Percentiles rank a stretch among this genome's conserved stretches.
phyloP scores from a whole-genome alignment of 2,113 vertebrate genomes.

The Fregata magnificens region DNA sequence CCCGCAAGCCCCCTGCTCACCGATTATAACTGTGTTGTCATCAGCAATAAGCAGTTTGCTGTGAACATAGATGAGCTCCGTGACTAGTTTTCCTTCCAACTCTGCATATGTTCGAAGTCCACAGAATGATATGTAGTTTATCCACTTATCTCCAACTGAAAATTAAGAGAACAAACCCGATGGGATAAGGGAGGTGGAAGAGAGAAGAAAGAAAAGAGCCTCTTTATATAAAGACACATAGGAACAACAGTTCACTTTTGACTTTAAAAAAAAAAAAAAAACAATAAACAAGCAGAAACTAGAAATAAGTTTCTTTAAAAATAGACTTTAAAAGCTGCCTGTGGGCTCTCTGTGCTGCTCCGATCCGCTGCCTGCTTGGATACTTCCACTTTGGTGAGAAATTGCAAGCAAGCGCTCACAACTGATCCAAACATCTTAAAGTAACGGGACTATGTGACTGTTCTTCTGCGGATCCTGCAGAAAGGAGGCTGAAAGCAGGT shows the following conservation, averaged over 20 bases:
- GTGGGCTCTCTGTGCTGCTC: neutral
- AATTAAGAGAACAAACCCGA: neutral
- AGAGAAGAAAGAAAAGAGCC: neutral
- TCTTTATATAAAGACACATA: neutral
- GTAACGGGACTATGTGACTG: neutral
- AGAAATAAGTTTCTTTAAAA: neutral
- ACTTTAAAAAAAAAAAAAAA: neutral
- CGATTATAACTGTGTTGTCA: slow-evolving; percentile 95
- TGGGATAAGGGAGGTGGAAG: neutral
- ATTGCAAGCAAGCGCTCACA: neutral
- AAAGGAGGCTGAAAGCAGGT: neutral
- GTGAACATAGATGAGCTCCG: slow-evolving; percentile 96
- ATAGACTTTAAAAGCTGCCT: neutral
- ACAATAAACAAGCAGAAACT: neutral
- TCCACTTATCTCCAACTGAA: slow-evolving; percentile 94
- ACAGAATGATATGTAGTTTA: slow-evolving; percentile 94
- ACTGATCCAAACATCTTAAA: neutral
- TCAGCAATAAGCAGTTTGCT: slow-evolving; percentile 96
- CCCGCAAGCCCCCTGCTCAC: slow-evolving; percentile 72
- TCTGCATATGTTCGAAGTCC: slow-evolving; percentile 91
- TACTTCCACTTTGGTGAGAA: neutral
- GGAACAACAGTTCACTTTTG: neutral
- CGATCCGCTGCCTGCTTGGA: neutral
- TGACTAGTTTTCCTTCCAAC: slow-evolving; percentile 88
- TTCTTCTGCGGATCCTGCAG: neutral